These are phyloP conservation scores for Mantis religiosa DNA, from an alignment of 2,888 invertebrate species.

Conservation along the genomic window DNA sequence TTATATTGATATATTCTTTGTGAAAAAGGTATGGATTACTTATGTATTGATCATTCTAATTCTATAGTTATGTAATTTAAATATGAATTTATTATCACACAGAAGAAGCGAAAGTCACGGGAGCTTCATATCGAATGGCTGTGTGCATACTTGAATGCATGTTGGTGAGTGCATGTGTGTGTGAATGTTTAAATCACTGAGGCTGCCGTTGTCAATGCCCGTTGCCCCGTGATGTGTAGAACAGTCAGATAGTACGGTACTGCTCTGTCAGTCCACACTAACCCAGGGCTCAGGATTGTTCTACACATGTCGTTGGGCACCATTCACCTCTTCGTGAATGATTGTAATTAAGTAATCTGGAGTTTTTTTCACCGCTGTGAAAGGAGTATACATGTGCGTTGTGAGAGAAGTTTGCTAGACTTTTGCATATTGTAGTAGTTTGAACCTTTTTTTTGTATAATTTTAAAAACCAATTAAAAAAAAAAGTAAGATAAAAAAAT, in stretches of 20 bases:
- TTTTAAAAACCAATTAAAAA: constrained; percentile 25
- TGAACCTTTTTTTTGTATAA: constrained; percentile 24
- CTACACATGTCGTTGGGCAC: constrained; percentile 1
- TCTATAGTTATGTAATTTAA: neutral
- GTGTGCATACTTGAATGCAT: neutral
- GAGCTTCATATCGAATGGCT: neutral
- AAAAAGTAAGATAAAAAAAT: constrained; percentile 14
- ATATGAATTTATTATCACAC: neutral
- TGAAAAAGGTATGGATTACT: constrained; percentile 5
- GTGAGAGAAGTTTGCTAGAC: constrained; percentile 18
- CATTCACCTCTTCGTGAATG: neutral
- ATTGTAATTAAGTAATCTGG: neutral
- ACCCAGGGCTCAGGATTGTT: constrained; percentile 24
- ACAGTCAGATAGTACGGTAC: constrained; percentile 9
- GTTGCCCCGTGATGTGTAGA: constrained; percentile 13
- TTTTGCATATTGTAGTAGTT: constrained; percentile 29
- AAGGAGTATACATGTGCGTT: neutral
- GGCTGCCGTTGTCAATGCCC: neutral
- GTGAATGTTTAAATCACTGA: neutral
- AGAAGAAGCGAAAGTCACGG: neutral
- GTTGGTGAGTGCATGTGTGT: neutral
- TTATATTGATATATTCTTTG: constrained; percentile 18
- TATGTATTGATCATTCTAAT: neutral
- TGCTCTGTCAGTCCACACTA: neutral
- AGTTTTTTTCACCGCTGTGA: neutral